phyloP scores from a whole-genome alignment of 2,797 vertebrate species.

The Amniataba percoides region DNA sequence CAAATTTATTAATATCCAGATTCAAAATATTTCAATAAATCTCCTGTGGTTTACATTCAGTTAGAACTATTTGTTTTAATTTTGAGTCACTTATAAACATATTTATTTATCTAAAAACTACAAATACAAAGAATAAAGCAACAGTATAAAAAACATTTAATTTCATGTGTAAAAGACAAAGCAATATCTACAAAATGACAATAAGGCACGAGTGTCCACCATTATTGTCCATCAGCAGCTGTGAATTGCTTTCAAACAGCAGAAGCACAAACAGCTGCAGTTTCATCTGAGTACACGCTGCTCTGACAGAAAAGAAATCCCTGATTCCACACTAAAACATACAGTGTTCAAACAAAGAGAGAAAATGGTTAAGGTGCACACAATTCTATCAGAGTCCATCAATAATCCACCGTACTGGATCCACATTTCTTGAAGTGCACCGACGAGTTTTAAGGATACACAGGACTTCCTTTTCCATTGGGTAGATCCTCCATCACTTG shows the following conservation, averaged over 20 bases:
- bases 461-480: constrained; percentile 17
- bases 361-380: constrained; percentile 57
- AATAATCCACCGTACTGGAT: constrained; percentile 29
- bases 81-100: constrained; percentile 34
- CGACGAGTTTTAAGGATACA: constrained; percentile 31
- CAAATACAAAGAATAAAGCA: constrained; percentile 31
- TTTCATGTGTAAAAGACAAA: constrained; percentile 49
- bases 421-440: constrained; percentile 14
- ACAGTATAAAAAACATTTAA: constrained; percentile 55
- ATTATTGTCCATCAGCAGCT: constrained; percentile 16
- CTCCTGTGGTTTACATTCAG: constrained; percentile 49
- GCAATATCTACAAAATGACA: constrained; percentile 70
- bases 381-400: constrained; percentile 46
- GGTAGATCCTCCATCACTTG: constrained; percentile 13
- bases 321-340: constrained; percentile 55
- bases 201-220: constrained; percentile 31
- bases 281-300: constrained; percentile 32
- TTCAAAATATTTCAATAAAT: constrained; percentile 34
- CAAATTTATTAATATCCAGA: constrained; percentile 41
- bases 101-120: constrained; percentile 43
- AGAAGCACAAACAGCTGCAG: background rate
- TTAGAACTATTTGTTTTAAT: constrained; percentile 31
- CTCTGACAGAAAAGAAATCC: constrained; percentile 52
- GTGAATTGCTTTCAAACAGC: background rate
- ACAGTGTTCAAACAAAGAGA: constrained; percentile 58